Conservation (phyloP, 2,113 vertebrate species). For the Neodon shergylaensis region DNA sequence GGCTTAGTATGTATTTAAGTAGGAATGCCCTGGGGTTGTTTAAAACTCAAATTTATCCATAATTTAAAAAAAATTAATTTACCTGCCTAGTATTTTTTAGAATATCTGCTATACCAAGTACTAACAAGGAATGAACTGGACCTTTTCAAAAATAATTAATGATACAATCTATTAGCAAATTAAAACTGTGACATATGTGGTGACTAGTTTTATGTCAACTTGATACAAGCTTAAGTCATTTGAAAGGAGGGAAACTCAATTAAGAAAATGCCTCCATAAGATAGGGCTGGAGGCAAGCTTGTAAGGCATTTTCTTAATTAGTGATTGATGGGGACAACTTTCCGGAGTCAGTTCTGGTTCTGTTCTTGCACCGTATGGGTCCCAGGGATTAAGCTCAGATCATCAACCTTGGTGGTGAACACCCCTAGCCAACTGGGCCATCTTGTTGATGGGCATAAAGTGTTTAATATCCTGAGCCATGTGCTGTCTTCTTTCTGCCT, state of each 20-base stretch:
- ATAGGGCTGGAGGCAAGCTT: neutral
- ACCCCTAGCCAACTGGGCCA: neutral
- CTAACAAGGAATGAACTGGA: neutral
- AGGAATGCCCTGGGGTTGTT: neutral
- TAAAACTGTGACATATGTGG: neutral
- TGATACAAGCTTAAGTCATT: neutral
- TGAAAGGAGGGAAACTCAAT: neutral
- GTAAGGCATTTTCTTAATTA: neutral
- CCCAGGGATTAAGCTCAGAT: neutral
- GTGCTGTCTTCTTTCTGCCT: neutral
- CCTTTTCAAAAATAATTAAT: conserved; percentile 28
- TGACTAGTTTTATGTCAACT: neutral
- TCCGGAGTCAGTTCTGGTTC: neutral
- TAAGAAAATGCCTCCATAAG: neutral
- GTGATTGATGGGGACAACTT: neutral
- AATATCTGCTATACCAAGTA: neutral
- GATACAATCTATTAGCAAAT: neutral
- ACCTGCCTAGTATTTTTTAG: conserved; percentile 25
- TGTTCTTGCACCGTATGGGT: neutral
- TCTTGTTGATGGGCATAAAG: neutral
- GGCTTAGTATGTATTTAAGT: conserved; percentile 48
- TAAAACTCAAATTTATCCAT: conserved; percentile 37
- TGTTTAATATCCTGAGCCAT: neutral
- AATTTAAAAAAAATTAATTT: conserved; percentile 31
- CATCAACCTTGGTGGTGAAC: neutral